Base-by-base conservation (phyloP, 2,888 invertebrate species). In the Lithophane leautieri region DNA sequence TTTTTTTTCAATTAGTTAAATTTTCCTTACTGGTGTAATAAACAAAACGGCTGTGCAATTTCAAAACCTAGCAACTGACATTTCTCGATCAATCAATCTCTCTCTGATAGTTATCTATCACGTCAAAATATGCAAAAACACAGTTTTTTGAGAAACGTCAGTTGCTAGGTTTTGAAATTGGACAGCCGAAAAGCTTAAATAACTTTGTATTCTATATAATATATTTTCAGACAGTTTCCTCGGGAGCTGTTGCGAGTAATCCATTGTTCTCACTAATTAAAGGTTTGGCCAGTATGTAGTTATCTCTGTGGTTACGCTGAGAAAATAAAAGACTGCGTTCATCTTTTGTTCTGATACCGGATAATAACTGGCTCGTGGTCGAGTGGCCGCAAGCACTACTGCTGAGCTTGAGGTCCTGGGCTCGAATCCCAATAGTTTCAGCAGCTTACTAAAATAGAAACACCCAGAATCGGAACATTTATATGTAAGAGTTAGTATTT, bases 251-350 rank as follows among this genome's bases (percentile, higher is more conserved):
- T 50, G 22, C 47, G 34, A 34, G 47, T 42, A 47, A 44, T 50
- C 52, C 34, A 82, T 81, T 79, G 70, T 82, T 70, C 58, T n/a
- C 70, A 42, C 40, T 76, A 70, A 76, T 76, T 81, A 76, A 60
- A 52, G 40, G 70, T 60, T 44, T 50, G 16, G 14, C 22, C 28
- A 34, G 42, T 42, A 19, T 34, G 19, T 22, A 58, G 52, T 40
- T 42, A n/a, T 58, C 52, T 80, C n/a, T 40, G 16, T 4, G 58
- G 52, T 19, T n/a, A 25, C 16, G 34, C 16, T 25, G 12, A n/a
- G 22, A 44, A 25, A 56, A 40, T 50, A 34, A 76, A 79, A 44
- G 28, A 28, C 14, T 28, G n/a, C 44, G 14, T n/a, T 42, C n/a
- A 19, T 81, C 22, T 63, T 75, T 75, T 81, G 56, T 79, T 65